These are phyloP conservation scores for Formicarius rufipectus DNA, from an alignment of 2,113 vertebrate genomes.

Conservation along the genomic window DNA sequence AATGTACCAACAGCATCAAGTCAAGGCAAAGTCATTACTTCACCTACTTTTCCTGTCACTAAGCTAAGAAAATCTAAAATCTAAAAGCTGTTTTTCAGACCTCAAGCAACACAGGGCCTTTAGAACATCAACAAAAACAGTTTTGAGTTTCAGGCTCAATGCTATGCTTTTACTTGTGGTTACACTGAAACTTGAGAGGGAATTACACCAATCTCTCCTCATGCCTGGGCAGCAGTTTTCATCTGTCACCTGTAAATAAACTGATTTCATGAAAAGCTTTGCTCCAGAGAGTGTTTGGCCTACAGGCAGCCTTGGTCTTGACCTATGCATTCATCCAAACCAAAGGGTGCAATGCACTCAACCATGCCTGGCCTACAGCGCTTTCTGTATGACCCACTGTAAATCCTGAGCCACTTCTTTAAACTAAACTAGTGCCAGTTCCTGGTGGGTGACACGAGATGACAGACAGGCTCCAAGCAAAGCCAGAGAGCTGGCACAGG, in stretches of 20 bases:
- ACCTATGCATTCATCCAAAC: background rate
- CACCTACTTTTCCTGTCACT: background rate
- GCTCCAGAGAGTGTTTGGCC: background rate
- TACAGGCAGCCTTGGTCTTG: background rate
- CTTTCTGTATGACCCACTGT: background rate
- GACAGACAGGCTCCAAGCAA: background rate
- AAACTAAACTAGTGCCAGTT: background rate
- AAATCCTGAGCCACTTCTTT: background rate
- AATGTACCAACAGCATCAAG: background rate
- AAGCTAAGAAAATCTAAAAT: background rate
- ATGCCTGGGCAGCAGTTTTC: background rate
- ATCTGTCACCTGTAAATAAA: background rate
- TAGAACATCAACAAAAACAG: background rate
- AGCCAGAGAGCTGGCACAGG: background rate
- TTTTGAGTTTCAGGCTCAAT: background rate
- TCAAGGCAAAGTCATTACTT: background rate
- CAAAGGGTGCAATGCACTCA: background rate
- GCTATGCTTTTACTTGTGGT: rapidly evolving
- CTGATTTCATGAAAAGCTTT: background rate
- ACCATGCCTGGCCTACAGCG: background rate
- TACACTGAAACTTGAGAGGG: background rate
- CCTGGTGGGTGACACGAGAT: background rate
- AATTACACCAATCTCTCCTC: background rate
- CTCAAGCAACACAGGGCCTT: background rate
- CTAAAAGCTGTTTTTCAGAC: background rate